Evolutionary conservation across 2,888 invertebrate species (phyloP).

Genomic region (Drosophila algonquin): DNA sequence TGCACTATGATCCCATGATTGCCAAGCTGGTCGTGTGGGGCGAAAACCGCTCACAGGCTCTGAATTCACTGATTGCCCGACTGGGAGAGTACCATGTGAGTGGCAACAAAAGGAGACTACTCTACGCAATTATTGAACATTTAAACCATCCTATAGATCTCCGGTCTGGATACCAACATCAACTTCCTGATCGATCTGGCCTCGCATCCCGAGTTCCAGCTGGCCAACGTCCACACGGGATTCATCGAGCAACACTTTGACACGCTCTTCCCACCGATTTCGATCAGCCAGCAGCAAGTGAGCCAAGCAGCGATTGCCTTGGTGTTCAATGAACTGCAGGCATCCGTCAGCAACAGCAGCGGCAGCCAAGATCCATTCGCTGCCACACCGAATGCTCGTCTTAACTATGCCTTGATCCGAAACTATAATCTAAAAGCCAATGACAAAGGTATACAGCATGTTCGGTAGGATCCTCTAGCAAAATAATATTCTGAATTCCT

Average conservation of each 20-base stretch:
- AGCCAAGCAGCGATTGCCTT: conserved; percentile 85
- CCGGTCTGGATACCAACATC: conserved; percentile 97
- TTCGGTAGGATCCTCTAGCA: not conserved
- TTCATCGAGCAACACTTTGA: conserved; percentile 96
- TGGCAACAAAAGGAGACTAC: not conserved
- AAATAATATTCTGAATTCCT: not conserved
- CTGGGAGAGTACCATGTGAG: conserved; percentile 93
- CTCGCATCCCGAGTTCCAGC: conserved; percentile 91
- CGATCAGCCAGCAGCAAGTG: conserved; percentile 84
- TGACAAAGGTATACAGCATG: conserved; percentile 85
- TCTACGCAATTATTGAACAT: not conserved
- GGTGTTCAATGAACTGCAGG: conserved; percentile 81
- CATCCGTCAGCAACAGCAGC: conserved; percentile 62
- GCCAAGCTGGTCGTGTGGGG: conserved; percentile 99
- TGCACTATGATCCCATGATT: conserved; percentile 99
- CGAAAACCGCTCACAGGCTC: conserved; percentile 90
- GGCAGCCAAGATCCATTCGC: conserved; percentile 86
- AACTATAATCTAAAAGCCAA: conserved; percentile 87
- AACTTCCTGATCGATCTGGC: conserved; percentile 94
- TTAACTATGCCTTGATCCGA: conserved; percentile 87
- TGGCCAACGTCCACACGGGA: conserved; percentile 96
- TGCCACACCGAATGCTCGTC: conserved; percentile 86
- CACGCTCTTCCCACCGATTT: conserved; percentile 89
- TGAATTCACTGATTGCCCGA: conserved; percentile 90
- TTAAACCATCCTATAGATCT: conserved; percentile 87